Evolutionary conservation across 2,888 invertebrate genomes (phyloP).

Genomic region (Coelogynopora nodosa): DNA sequence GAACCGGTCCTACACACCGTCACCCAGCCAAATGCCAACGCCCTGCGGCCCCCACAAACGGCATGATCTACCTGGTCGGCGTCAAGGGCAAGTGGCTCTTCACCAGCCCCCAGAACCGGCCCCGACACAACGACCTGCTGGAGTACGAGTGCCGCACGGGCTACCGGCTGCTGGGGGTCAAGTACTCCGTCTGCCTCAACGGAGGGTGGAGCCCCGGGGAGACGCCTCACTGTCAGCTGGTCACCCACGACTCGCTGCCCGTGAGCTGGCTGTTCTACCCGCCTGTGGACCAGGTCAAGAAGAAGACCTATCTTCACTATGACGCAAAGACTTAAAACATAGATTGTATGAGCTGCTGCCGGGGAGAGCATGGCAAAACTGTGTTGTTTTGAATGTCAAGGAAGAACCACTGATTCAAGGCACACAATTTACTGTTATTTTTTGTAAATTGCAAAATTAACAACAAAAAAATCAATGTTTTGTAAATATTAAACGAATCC

Average conservation of each 20-base stretch:
- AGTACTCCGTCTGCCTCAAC: conserved; percentile 85
- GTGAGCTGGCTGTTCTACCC: conserved; percentile 27
- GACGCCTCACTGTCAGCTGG: not conserved
- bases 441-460: too few species aligned
- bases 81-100: not conserved
- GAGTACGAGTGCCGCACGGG: conserved; percentile 92
- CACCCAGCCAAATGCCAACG: conserved; percentile 18
- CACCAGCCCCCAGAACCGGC: not conserved
- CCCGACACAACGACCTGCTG: conserved; percentile 49
- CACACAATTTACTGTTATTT: too few species aligned
- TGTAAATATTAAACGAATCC: too few species aligned
- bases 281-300: too few species aligned
- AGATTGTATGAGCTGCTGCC: too few species aligned
- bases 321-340: too few species aligned
- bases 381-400: too few species aligned
- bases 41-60: conserved; percentile 18
- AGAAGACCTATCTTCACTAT: too few species aligned
- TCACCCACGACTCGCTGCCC: conserved; percentile 32
- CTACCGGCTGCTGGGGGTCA: conserved; percentile 78
- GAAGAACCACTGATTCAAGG: too few species aligned
- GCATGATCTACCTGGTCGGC: conserved; percentile 22
- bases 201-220: conserved; percentile 82
- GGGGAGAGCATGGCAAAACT: too few species aligned
- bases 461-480: too few species aligned
- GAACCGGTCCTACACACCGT: too few species aligned